A percentile compares a stretch with the other conserved stretches of the same genome.
Conservation (phyloP, 2,113 vertebrate genomes). For the Trematomus loennbergii region DNA sequence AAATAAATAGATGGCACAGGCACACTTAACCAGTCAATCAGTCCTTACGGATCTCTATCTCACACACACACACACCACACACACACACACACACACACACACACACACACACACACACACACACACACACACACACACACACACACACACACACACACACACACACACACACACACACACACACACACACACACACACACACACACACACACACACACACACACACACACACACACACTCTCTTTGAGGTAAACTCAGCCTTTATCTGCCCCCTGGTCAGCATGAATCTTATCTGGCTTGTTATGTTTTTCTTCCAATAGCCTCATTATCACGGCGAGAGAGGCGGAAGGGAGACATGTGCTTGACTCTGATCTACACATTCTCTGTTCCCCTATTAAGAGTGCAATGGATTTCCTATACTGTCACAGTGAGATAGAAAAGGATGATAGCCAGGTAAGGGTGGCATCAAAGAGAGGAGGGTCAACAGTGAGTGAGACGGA, state of each 20-base stretch:
- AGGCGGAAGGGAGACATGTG: slow-evolving; percentile 40
- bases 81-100: background rate
- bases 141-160: background rate
- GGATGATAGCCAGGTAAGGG: slow-evolving; percentile 33
- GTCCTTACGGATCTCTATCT: too few relatives aligned
- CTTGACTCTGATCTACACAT: slow-evolving; percentile 69
- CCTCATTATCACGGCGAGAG: slow-evolving; percentile 56
- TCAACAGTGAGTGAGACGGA: slow-evolving; percentile 42
- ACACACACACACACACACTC: background rate
- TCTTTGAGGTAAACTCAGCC: slow-evolving; percentile 47
- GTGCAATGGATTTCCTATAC: slow-evolving; percentile 70
- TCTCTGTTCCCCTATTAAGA: slow-evolving; percentile 66
- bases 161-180: background rate
- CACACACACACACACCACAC: too few relatives aligned
- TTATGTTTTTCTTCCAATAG: slow-evolving; percentile 56
- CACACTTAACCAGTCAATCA: too few relatives aligned
- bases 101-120: background rate
- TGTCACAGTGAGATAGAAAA: slow-evolving; percentile 41
- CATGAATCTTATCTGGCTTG: slow-evolving; percentile 65
- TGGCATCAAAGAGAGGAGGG: slow-evolving; percentile 44
- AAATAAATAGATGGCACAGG: too few relatives aligned
- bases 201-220: background rate
- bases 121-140: background rate
- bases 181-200: background rate
- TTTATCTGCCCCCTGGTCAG: slow-evolving; percentile 64